phyloP scores from a whole-genome alignment of 2,797 vertebrate genomes.

The Loris lydekkerianus region DNA sequence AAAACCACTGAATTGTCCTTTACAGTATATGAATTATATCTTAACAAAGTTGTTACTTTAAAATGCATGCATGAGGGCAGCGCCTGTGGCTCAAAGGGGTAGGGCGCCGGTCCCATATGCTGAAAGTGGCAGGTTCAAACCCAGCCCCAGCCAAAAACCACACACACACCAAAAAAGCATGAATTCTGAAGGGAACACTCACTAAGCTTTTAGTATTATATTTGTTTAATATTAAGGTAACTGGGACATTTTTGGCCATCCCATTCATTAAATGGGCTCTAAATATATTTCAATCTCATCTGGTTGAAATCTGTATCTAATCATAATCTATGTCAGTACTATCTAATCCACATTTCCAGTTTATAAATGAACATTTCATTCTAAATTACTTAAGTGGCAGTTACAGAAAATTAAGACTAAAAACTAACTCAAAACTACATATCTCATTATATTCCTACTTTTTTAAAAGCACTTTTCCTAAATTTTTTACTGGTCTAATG shows the following conservation, averaged over 20 bases:
- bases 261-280: background rate
- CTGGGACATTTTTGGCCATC: background rate
- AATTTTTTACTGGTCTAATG: slow-evolving; percentile 33
- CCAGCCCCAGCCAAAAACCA: too few species aligned
- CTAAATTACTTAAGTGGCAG: slow-evolving; percentile 15
- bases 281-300: background rate
- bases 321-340: background rate
- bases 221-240: slow-evolving; percentile 36
- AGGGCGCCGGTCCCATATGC: too few species aligned
- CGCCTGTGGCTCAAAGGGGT: too few species aligned
- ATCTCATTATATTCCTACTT: slow-evolving; percentile 19
- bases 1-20: slow-evolving; percentile 22
- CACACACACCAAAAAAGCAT: background rate
- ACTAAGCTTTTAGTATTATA: slow-evolving; percentile 32
- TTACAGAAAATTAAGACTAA: slow-evolving; percentile 46
- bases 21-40: background rate
- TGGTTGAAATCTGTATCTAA: background rate
- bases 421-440: slow-evolving; percentile 13
- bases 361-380: slow-evolving; percentile 35
- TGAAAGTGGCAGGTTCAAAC: too few species aligned
- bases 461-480: slow-evolving; percentile 44
- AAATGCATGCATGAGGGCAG: background rate
- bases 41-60: slow-evolving; percentile 22
- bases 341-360: slow-evolving; percentile 7
- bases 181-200: slow-evolving; percentile 13